These are phyloP conservation scores for Halcyon leucocephala DNA, from an alignment of 2,797 vertebrate genomes.

Conservation along the genomic window DNA sequence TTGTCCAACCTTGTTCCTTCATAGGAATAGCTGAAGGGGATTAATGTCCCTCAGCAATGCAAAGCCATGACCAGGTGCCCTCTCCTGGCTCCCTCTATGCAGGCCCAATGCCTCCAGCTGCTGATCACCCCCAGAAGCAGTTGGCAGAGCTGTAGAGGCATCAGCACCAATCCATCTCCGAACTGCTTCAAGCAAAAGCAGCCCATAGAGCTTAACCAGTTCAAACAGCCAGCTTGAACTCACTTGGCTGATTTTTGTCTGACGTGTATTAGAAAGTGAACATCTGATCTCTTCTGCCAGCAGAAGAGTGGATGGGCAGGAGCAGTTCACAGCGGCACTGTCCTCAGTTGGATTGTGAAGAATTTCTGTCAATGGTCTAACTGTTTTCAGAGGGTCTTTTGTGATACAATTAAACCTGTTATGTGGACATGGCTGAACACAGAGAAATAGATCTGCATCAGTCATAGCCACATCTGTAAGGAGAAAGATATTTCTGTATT, in stretches of 20 bases:
- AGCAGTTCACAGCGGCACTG: not conserved
- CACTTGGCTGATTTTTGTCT: not conserved
- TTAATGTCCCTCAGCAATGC: not conserved
- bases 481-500: not conserved
- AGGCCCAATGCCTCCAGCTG: not conserved
- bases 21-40: not conserved
- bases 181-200: not conserved
- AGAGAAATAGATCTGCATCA: not conserved
- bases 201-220: not conserved
- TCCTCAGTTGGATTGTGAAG: not conserved
- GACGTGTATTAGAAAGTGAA: not conserved
- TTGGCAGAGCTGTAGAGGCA: not conserved
- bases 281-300: not conserved
- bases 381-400: not conserved
- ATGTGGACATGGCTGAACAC: not conserved
- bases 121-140: accelerated
- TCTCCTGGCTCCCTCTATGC: not conserved
- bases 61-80: not conserved
- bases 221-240: not conserved
- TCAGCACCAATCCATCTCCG: not conserved
- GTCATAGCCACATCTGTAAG: not conserved
- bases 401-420: not conserved
- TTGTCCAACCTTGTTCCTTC: not conserved
- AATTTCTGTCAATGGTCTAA: not conserved
- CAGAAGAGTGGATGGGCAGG: not conserved